These are phyloP conservation scores for Corvus cornix DNA, from an alignment of 2,113 vertebrate genomes.

Conservation along the genomic window DNA sequence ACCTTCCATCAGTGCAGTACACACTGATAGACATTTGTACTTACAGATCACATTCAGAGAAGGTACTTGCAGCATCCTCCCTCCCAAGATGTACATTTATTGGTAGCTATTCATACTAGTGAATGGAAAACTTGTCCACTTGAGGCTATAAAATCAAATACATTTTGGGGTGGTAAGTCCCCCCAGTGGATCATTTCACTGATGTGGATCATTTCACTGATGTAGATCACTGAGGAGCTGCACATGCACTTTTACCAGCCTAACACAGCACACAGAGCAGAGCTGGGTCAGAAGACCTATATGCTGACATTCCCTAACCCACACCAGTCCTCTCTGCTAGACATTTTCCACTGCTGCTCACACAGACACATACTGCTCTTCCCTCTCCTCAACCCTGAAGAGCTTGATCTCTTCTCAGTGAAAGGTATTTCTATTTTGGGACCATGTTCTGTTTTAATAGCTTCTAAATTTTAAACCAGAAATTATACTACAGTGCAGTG, in stretches of 20 bases:
- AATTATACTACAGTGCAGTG: background rate
- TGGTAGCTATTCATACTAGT: background rate
- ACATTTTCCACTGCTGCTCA: background rate
- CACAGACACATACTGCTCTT: background rate
- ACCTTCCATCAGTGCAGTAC: background rate
- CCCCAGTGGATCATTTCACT: background rate
- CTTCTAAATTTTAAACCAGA: background rate
- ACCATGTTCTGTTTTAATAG: background rate
- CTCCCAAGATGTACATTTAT: background rate
- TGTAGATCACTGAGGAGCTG: background rate
- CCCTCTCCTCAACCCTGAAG: background rate
- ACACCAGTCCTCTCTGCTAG: background rate
- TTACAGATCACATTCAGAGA: background rate
- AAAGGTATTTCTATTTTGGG: background rate
- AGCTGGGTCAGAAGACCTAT: background rate
- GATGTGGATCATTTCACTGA: background rate
- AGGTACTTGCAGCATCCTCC: background rate
- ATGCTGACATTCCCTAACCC: background rate
- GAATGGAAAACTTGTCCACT: background rate
- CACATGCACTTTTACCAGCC: background rate
- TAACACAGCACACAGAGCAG: background rate
- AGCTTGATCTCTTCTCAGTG: background rate
- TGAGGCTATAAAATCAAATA: background rate
- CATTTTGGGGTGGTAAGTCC: background rate
- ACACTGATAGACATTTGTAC: fast-evolving